phyloP scores from a whole-genome alignment of 2,113 vertebrate genomes.

The Nanorana parkeri region DNA sequence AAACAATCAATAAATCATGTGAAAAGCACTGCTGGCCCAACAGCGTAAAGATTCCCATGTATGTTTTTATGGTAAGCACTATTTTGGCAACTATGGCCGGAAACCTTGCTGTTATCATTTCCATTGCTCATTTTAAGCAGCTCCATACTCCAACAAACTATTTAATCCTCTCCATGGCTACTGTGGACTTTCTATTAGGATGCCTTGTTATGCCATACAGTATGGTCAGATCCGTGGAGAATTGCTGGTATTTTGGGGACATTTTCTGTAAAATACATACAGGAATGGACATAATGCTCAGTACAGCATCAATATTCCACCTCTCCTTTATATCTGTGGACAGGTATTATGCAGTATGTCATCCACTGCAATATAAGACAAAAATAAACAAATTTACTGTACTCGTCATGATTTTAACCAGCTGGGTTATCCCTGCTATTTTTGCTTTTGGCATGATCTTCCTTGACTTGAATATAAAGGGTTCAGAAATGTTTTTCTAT shows the following conservation, averaged over 20 bases:
- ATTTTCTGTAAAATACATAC: slow-evolving; percentile 81
- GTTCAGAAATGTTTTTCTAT: slow-evolving; percentile 71
- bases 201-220: slow-evolving; percentile 82
- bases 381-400: slow-evolving; percentile 71
- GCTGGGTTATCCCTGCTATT: slow-evolving; percentile 76
- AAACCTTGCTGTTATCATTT: slow-evolving; percentile 80
- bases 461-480: slow-evolving; percentile 76
- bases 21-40: slow-evolving; percentile 69
- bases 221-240: slow-evolving; percentile 79
- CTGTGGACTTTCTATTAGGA: slow-evolving; percentile 76
- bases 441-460: slow-evolving; percentile 82
- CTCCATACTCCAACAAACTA: slow-evolving; percentile 79
- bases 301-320: slow-evolving; percentile 80
- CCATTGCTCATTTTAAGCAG: slow-evolving; percentile 77
- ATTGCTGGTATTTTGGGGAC: slow-evolving; percentile 83
- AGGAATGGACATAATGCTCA: slow-evolving; percentile 76
- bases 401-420: slow-evolving; percentile 73
- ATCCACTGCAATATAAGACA: slow-evolving; percentile 77
- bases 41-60: slow-evolving; percentile 68
- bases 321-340: slow-evolving; percentile 82
- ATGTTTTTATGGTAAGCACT: slow-evolving; percentile 71
- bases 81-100: slow-evolving; percentile 77
- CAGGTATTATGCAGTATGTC: slow-evolving; percentile 77
- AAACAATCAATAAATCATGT: slow-evolving; percentile 75
- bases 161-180: slow-evolving; percentile 80